Percentiles rank a stretch among this genome's conserved stretches.
Conservation (phyloP, 2,888 invertebrate genomes). For the Drosophila sordidula region DNA sequence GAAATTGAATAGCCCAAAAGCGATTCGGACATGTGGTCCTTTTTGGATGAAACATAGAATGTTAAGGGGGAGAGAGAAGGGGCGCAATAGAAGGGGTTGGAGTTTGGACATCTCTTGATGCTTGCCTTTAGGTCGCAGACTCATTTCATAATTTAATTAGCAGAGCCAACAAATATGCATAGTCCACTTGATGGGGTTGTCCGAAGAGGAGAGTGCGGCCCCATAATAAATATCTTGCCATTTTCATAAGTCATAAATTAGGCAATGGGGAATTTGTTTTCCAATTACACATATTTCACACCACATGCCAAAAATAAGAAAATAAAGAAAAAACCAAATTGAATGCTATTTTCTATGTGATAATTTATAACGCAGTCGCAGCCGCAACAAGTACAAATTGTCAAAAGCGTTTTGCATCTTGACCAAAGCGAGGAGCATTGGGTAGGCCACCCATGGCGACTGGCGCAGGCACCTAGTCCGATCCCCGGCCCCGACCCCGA, state of each 20-base stretch:
- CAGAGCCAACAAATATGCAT: conserved; percentile 44
- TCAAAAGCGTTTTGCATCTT: conserved; percentile 74
- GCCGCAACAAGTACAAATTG: conserved; percentile 77
- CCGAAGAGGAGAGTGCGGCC: neutral
- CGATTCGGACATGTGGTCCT: conserved; percentile 72
- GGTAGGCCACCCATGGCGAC: conserved; percentile 79
- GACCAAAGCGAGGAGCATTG: conserved; percentile 25
- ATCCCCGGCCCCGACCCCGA: conserved; percentile 34
- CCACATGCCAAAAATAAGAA: conserved; percentile 65
- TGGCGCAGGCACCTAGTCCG: conserved; percentile 2
- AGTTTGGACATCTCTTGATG: conserved; percentile 16
- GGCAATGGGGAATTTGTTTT: conserved; percentile 79
- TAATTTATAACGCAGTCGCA: conserved; percentile 77
- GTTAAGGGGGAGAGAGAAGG: neutral
- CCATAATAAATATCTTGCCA: conserved; percentile 66
- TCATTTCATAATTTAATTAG: conserved; percentile 76
- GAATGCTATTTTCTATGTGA: conserved; percentile 79
- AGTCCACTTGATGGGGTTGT: neutral
- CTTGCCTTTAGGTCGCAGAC: conserved; percentile 35
- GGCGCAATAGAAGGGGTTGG: neutral
- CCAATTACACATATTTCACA: conserved; percentile 82
- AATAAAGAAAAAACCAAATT: conserved; percentile 43
- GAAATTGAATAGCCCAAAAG: conserved; percentile 67
- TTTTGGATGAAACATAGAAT: conserved; percentile 11
- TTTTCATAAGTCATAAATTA: conserved; percentile 78